Percentiles rank a stretch among this genome's conserved stretches.
Conservation (phyloP, 1,140 invertebrate genomes). For the Macrobrachium nipponense region DNA sequence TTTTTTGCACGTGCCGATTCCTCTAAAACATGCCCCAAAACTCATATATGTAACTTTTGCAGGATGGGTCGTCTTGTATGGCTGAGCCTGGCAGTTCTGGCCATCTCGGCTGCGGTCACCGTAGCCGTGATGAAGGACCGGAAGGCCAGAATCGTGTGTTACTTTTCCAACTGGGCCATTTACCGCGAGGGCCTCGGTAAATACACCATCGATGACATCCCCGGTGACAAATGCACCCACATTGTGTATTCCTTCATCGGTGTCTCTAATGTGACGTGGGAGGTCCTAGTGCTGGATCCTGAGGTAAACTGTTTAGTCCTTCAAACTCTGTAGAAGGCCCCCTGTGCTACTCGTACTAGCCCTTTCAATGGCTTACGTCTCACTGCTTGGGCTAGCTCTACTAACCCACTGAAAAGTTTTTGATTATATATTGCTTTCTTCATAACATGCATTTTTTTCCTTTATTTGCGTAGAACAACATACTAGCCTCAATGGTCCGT, state of each 20-base stretch:
- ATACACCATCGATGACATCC: conserved; percentile 86
- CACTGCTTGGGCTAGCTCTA: no score
- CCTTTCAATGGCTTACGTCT: no score
- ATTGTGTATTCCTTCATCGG: conserved; percentile 92
- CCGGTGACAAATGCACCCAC: conserved; percentile 85
- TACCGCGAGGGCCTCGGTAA: conserved; percentile 83
- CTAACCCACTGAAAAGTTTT: no score
- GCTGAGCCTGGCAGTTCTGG: conserved; percentile 21
- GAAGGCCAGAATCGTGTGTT: conserved; percentile 80
- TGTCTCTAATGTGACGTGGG: conserved; percentile 81
- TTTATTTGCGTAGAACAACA: no score
- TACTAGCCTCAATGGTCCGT: no score
- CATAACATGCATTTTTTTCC: no score
- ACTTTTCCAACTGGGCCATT: conserved; percentile 94
- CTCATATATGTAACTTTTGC: background rate
- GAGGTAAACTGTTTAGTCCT: conserved; percentile 71
- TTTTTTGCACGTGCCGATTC: background rate
- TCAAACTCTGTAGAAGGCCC: no score
- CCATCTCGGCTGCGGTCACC: background rate
- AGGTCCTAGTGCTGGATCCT: conserved; percentile 82
- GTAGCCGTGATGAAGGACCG: background rate
- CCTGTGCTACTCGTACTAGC: no score
- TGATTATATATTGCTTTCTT: no score
- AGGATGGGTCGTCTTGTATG: conserved; percentile 28
- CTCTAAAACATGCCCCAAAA: background rate